phyloP scores from a whole-genome alignment of 2,113 vertebrate genomes.

The Cranoglanis bouderius region DNA sequence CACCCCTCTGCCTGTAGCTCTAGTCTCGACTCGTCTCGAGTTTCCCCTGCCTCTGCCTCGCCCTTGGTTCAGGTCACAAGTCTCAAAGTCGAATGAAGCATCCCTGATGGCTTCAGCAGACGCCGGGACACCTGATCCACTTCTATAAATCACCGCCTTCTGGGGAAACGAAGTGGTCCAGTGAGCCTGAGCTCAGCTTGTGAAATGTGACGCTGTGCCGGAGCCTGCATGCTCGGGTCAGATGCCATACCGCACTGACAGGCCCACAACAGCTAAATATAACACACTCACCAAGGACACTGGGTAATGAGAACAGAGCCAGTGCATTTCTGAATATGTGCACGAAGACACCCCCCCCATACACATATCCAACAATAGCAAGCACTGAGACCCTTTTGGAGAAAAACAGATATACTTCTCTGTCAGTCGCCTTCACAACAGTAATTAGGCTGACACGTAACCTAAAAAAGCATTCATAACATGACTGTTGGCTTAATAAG shows the following conservation, averaged over 20 bases:
- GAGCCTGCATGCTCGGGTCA: slow-evolving; percentile 8
- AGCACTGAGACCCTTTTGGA: neutral
- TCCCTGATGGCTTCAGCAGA: slow-evolving; percentile 54
- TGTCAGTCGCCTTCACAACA: neutral
- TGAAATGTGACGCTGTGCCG: slow-evolving; percentile 51
- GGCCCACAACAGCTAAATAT: slow-evolving; percentile 56
- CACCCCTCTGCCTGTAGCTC: slow-evolving; percentile 42
- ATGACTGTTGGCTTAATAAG: neutral
- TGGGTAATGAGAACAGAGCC: slow-evolving; percentile 47
- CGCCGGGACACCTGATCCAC: slow-evolving; percentile 50
- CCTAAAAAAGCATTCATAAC: neutral
- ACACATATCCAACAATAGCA: slow-evolving; percentile 1
- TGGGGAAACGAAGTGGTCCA: slow-evolving; percentile 44
- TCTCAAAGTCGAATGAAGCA: slow-evolving; percentile 43
- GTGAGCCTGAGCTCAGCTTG: slow-evolving; percentile 31
- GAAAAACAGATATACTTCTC: neutral
- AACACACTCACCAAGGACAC: slow-evolving; percentile 49
- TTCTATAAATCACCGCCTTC: slow-evolving; percentile 54
- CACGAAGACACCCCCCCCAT: neutral
- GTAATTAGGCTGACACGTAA: neutral
- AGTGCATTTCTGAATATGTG: slow-evolving; percentile 32
- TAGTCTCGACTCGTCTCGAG: slow-evolving; percentile 32
- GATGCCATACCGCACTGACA: slow-evolving; percentile 35
- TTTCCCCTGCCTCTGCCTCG: slow-evolving; percentile 45
- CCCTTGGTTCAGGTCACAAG: slow-evolving; percentile 46